Evolutionary conservation across 2,797 vertebrate genomes (phyloP), one percentile per base, ranked within the genome.

Genomic region (Oreonectes daqikongensis): DNA sequence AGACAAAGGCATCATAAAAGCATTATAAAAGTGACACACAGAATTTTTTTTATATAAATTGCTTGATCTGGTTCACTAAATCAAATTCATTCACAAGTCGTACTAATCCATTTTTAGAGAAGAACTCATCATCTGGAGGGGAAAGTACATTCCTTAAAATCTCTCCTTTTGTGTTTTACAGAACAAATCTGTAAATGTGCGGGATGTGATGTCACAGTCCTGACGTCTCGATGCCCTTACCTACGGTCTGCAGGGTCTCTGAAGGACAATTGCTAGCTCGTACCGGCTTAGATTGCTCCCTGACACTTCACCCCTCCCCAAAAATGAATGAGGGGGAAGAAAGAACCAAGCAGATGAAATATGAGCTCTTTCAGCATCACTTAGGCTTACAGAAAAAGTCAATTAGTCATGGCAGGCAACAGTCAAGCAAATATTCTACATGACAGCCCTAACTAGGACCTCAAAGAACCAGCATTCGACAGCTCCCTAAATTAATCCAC

Each of bases 401-500:
- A 88, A 91, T 93, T 92, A 91, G 90, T 90, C 86, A 88, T 87
- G 87, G 90, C 89, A 89, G 87, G 86, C 88, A 72, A 88, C 88
- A 90, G 89, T 90, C 89, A 88, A 89, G 91, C 79, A 85, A 86
- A 90, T 88, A 91, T 89, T 89, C 82, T 87, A 89, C 88, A 85
- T 86, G 91, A 90, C 88, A 89, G 88, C 84, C 86, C 87, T 92
- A 92, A 91, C 87, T 82, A 91, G 90, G 89, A 87, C 88, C 84
- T 79, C 84, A 48, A 84, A 89, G 90, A 89, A 90, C 88, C 86
- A 87, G 87, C 87, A 82, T 89, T 87, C 80, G 90, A 91, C 91
- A 90, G 90, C 90, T 92, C 85, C 88, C 92, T 91, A 90, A 92
- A 92, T 91, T 87, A 90, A 91, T 92, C 91, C 89, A 90, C 79